phyloP scores from a whole-genome alignment of 1,140 invertebrate species.

The Pollicipes pollicipes region DNA sequence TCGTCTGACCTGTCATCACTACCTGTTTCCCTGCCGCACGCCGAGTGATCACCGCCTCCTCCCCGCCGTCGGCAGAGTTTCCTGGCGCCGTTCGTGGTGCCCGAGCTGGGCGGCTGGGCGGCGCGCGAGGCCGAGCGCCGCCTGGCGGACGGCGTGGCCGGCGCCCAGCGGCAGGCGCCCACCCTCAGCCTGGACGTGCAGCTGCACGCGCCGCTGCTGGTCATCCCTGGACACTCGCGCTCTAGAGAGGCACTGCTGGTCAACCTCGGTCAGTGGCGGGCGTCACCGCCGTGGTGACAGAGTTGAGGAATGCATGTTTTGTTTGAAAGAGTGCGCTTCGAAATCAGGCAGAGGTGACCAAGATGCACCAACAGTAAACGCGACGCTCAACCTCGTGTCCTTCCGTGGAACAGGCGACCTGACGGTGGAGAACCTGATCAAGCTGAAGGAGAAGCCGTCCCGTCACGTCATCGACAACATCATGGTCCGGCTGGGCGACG shows the following conservation, averaged over 20 bases:
- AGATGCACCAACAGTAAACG: too few relatives aligned
- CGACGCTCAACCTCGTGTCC: too few relatives aligned
- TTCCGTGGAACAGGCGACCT: conserved; percentile 51
- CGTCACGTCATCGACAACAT: conserved; percentile 43
- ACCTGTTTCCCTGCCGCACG: too few relatives aligned
- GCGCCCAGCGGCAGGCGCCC: not conserved
- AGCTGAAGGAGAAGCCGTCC: conserved; percentile 30
- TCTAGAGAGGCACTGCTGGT: conserved; percentile 22
- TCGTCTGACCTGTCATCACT: too few relatives aligned
- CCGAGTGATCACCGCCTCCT: too few relatives aligned
- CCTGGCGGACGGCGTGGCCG: conserved; percentile 25
- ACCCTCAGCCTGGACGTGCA: not conserved
- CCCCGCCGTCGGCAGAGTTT: conserved; percentile 46
- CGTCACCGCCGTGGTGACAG: too few relatives aligned
- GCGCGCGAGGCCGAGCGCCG: conserved; percentile 25
- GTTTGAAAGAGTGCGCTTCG: too few relatives aligned
- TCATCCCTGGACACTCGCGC: not conserved
- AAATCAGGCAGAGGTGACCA: too few relatives aligned
- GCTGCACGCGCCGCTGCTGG: not conserved
- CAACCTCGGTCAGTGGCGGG: conserved; percentile 40
- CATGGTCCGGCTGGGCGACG: conserved; percentile 42
- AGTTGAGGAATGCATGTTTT: too few relatives aligned
- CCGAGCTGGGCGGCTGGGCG: conserved; percentile 26
- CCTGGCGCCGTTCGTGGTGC: conserved; percentile 40
- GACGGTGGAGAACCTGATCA: conserved; percentile 60